phyloP scores from a whole-genome alignment of 2,888 invertebrate species.

The Diarsia mendica region DNA sequence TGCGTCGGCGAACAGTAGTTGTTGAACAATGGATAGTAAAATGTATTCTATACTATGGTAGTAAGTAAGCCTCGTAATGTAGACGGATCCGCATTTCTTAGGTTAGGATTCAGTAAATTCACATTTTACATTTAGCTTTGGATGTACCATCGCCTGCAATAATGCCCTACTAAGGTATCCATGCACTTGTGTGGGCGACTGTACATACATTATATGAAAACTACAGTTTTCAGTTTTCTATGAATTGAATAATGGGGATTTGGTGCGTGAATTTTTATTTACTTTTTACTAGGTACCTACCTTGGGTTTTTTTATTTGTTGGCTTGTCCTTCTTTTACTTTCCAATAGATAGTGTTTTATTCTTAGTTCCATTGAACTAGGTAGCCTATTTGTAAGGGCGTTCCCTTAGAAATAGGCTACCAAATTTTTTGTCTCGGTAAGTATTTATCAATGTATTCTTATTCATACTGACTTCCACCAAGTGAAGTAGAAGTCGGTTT shows the following conservation, averaged over 20 bases:
- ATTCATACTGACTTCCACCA: neutral
- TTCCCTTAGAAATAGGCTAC: neutral
- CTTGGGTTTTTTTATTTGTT: neutral
- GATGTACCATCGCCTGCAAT: too few relatives aligned
- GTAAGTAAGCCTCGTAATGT: slow-evolving; percentile 26
- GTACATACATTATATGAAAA: neutral
- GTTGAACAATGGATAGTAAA: slow-evolving; percentile 66
- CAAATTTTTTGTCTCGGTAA: neutral
- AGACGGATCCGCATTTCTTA: slow-evolving; percentile 32
- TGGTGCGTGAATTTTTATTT: neutral
- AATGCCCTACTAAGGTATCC: too few relatives aligned
- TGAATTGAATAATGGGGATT: neutral
- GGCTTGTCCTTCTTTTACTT: neutral
- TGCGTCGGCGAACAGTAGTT: slow-evolving; percentile 57
- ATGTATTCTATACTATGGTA: slow-evolving; percentile 55
- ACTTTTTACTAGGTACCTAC: neutral
- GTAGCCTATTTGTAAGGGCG: too few relatives aligned
- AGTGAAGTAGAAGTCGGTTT: neutral
- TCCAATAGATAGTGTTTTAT: neutral
- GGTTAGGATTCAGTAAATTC: slow-evolving; percentile 29
- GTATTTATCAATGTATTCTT: neutral
- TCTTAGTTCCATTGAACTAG: neutral
- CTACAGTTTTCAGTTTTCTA: too few relatives aligned
- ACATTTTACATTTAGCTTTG: slow-evolving; percentile 5
- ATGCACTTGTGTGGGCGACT: too few relatives aligned